Conservation (phyloP, 2,113 vertebrate species). For the Oryzias woworae region DNA sequence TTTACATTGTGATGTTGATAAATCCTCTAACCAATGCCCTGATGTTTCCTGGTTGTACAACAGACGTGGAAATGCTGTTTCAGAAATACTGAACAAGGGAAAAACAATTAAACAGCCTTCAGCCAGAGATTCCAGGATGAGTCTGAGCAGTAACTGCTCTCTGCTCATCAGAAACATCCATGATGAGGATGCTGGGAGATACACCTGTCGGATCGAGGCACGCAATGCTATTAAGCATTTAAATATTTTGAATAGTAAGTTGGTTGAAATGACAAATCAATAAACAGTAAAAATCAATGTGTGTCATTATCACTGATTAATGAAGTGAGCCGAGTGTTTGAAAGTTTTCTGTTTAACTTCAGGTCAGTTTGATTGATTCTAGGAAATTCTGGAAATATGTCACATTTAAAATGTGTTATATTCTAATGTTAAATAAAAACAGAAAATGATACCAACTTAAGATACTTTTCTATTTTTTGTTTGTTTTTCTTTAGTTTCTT, state of each 20-base stretch:
- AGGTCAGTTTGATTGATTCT: too few relatives aligned
- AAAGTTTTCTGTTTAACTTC: too few relatives aligned
- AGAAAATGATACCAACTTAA: too few relatives aligned
- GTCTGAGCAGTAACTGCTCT: conserved; percentile 7
- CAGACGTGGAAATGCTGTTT: rapidly evolving
- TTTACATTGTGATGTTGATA: neutral
- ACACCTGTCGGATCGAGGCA: rapidly evolving
- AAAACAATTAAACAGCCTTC: rapidly evolving
- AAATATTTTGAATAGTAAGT: neutral
- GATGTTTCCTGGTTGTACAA: rapidly evolving
- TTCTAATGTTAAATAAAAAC: too few relatives aligned
- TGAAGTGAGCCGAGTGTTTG: too few relatives aligned
- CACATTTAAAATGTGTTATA: too few relatives aligned
- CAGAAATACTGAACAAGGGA: rapidly evolving
- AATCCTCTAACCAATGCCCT: neutral
- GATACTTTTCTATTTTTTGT: too few relatives aligned
- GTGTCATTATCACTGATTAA: too few relatives aligned
- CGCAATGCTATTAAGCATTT: neutral
- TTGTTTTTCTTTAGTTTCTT: too few relatives aligned
- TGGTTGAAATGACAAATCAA: too few relatives aligned
- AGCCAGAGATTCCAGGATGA: neutral
- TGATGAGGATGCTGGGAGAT: neutral
- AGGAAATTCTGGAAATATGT: too few relatives aligned
- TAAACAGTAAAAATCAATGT: too few relatives aligned
- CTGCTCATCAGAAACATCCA: conserved; percentile 16